Evolutionary conservation across 2,888 invertebrate genomes (phyloP), one percentile per base, ranked within the genome.

Genomic region (Cenopis cana): DNA sequence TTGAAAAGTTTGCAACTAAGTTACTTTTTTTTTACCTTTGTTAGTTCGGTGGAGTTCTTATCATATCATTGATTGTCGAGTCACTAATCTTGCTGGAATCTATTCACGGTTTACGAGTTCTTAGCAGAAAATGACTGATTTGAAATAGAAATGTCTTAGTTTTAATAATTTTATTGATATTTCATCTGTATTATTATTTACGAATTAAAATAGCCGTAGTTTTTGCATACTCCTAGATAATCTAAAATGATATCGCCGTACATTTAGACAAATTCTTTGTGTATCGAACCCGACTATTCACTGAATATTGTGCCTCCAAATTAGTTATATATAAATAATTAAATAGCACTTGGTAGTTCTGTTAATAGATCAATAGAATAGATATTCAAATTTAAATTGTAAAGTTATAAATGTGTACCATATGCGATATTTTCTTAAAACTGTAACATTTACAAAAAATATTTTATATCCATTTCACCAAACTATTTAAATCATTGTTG

Each of bases 41-140:
- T 87, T 87, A 83, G 81, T 81, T 83, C 68, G 76, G 72, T 78
- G 69, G 81, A 83, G 82, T 83, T 69, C 84, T 85, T 86, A 87
- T 86, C 86, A 76, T 72, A 87, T 86, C 86, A 76, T 72, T 76
- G 76, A 74, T 74, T 73, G 75, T 72, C 76, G 75, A 72, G 74
- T 74, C 75, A 77, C 66, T 78, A 80, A 76, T 79, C 80, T 76
- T 59, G 68, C 70, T 72, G 36, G 74, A 79, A 79, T 82, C 76
- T 74, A 46, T 60, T 38, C 14, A 60, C 54, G 59, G 49, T 50
- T 66, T 62, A 36, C 65, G 65, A 66, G 18, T 46, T 46, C 46
- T 17, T 29, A 52, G 24, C n/a, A 54, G 41, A 60, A 52, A 41
- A 33, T 20, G 4, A 17, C 60, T 36, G 20, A 36, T 61, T 29